Evolutionary conservation across 2,888 invertebrate species (phyloP).

Genomic region (Apamea monoglypha): DNA sequence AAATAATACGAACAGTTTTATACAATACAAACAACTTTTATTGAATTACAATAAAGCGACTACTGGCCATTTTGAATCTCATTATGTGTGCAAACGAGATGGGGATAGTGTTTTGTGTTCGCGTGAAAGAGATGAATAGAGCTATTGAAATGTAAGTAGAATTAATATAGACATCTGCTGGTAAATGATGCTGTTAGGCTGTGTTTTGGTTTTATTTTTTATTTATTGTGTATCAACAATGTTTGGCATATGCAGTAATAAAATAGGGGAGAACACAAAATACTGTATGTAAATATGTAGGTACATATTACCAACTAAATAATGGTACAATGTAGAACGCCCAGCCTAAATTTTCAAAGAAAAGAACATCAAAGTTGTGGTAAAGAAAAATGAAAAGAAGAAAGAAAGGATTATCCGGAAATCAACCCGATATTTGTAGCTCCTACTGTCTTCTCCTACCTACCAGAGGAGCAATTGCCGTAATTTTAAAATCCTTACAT

Average conservation of each 20-base stretch:
- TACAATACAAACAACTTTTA: conserved; percentile 77
- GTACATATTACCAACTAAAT: neutral
- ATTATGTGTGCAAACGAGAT: conserved; percentile 77
- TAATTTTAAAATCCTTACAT: too few relatives aligned
- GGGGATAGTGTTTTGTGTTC: conserved; percentile 67
- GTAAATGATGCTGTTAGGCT: conserved; percentile 73
- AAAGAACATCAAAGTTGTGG: neutral
- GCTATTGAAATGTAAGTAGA: conserved; percentile 63
- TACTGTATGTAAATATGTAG: neutral
- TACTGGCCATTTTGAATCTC: conserved; percentile 86
- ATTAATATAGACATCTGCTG: conserved; percentile 82
- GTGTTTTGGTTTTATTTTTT: conserved; percentile 67
- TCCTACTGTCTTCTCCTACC: neutral
- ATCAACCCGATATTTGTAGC: neutral
- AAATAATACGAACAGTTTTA: conserved; percentile 77
- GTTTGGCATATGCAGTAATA: conserved; percentile 38
- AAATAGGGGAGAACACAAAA: conserved; percentile 24
- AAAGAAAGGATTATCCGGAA: neutral
- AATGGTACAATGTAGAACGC: neutral
- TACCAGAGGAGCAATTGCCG: neutral
- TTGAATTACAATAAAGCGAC: conserved; percentile 78
- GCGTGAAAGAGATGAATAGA: conserved; percentile 71
- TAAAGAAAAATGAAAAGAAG: neutral
- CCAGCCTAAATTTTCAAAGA: neutral
- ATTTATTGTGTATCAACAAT: conserved; percentile 67